Evolutionary conservation across 2,797 vertebrate species (phyloP), one percentile per base, ranked within the genome.

Genomic region (Falco peregrinus): DNA sequence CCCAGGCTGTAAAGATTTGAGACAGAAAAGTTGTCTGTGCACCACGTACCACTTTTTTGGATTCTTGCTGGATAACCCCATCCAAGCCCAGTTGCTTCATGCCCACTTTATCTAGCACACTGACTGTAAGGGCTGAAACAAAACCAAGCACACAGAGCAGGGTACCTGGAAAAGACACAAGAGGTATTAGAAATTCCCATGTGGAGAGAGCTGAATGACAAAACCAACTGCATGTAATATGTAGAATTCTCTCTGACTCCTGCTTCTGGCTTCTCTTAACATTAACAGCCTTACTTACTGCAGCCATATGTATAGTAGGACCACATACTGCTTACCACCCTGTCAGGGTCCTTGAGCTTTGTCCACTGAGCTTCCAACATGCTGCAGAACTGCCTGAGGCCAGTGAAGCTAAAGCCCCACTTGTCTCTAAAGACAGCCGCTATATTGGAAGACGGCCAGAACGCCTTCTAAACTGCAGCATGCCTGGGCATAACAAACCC

Each of bases 21-120:
- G 53, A 37, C 10, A 20, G 45, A 41, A 70, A 84, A 84, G 64
- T 31, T 22, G 11, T 11, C 41, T 47, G 37, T 43, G 50, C 24
- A 5, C 20, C 31, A 25, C 82, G 1, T 96, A 99, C 98, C 98
- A 98, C 98, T 98, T 99, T 98, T 87, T 98, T 98, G 10, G 98
- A 98, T 87, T 98, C 97, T 77, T 98, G 97, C 89, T 98, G 98
- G 73, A 98, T 98, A 79, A 97, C 53, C 7, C 98, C 98, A 26
- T 99, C 98, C 21, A 99, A 97, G 31, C 98, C 98, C 19, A 99
- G 97, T 88, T 99, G 98, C 87, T 95, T 98, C 98, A 98, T 97
- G 61, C 98, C 98, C 48, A 98, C 71, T 97, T 98, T 98, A 97
- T 98, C 98, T 87, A 99, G 91, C 4, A 90, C 43, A 11, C 98